Percentiles rank a stretch among this genome's conserved stretches.
phyloP scores from a whole-genome alignment of 2,888 invertebrate genomes.

The Augiades crinisus region DNA sequence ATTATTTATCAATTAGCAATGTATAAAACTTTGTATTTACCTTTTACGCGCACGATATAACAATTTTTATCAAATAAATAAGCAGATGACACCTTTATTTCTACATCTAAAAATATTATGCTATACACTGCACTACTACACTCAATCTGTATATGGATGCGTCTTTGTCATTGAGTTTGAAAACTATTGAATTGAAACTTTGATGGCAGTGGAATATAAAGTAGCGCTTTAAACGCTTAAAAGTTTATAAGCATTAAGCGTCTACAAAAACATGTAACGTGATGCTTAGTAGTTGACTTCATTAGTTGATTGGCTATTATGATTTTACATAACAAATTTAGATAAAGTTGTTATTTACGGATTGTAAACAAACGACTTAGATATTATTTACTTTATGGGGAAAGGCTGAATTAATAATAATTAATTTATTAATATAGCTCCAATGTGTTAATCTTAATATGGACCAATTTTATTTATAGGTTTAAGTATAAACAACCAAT shows the following conservation, averaged over 20 bases:
- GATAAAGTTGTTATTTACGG: too few relatives aligned
- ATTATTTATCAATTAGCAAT: constrained; percentile 30
- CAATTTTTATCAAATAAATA: constrained; percentile 52
- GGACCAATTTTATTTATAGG: too few relatives aligned
- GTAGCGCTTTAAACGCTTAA: constrained; percentile 13
- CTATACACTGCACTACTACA: constrained; percentile 49
- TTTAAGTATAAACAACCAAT: too few relatives aligned
- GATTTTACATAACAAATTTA: too few relatives aligned
- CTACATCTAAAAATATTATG: constrained; percentile 83
- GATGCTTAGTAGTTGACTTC: too few relatives aligned
- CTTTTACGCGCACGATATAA: constrained; percentile 61
- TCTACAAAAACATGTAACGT: too few relatives aligned
- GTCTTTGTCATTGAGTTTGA: constrained; percentile 36
- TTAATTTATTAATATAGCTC: too few relatives aligned
- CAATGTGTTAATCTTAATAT: too few relatives aligned
- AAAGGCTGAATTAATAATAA: too few relatives aligned
- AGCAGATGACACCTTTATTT: constrained; percentile 73
- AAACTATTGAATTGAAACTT: constrained; percentile 25
- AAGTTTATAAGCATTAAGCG: background rate
- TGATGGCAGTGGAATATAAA: background rate
- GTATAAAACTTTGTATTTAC: constrained; percentile 53
- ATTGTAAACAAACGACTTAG: too few relatives aligned
- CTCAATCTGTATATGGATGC: constrained; percentile 48
- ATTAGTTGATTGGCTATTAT: too few relatives aligned
- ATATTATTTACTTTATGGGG: too few relatives aligned